Evolutionary conservation across 2,888 invertebrate genomes (phyloP).

Genomic region (Zele albiditarsus): DNA sequence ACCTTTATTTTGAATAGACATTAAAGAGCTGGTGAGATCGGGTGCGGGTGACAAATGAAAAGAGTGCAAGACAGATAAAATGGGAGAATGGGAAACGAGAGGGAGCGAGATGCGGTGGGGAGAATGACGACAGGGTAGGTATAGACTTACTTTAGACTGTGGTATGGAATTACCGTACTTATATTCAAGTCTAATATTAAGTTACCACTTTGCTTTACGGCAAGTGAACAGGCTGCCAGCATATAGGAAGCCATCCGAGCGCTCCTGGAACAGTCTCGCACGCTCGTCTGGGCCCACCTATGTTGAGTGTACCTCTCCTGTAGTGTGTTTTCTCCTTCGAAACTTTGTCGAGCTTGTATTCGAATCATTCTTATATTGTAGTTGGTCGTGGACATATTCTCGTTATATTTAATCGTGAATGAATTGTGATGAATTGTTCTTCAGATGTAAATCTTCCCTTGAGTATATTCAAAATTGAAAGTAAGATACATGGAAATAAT

Average conservation of each 20-base stretch:
- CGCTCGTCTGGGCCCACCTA: slow-evolving; percentile 66
- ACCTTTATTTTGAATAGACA: background rate
- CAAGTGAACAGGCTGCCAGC: slow-evolving; percentile 73
- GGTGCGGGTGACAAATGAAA: slow-evolving; percentile 41
- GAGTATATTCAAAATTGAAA: background rate
- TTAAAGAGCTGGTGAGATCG: background rate
- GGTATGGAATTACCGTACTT: slow-evolving; percentile 73
- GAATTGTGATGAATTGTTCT: no score
- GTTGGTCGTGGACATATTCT: background rate
- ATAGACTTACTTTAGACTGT: slow-evolving; percentile 70
- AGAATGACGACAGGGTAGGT: slow-evolving; percentile 59
- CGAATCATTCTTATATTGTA: background rate
- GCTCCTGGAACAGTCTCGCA: slow-evolving; percentile 67
- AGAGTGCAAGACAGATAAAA: slow-evolving; percentile 40
- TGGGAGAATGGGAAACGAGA: slow-evolving; percentile 30
- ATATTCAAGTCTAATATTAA: slow-evolving; percentile 72
- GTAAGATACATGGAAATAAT: slow-evolving; percentile 35
- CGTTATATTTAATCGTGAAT: background rate
- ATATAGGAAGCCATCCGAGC: slow-evolving; percentile 73
- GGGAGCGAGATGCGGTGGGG: slow-evolving; percentile 25
- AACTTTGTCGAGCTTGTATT: slow-evolving; percentile 35
- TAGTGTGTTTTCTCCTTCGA: slow-evolving; percentile 29
- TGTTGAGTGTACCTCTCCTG: slow-evolving; percentile 48
- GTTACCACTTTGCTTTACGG: slow-evolving; percentile 73
- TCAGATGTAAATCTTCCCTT: background rate